Evolutionary conservation across 2,113 vertebrate species (phyloP).

Genomic region (Eclectus roratus): DNA sequence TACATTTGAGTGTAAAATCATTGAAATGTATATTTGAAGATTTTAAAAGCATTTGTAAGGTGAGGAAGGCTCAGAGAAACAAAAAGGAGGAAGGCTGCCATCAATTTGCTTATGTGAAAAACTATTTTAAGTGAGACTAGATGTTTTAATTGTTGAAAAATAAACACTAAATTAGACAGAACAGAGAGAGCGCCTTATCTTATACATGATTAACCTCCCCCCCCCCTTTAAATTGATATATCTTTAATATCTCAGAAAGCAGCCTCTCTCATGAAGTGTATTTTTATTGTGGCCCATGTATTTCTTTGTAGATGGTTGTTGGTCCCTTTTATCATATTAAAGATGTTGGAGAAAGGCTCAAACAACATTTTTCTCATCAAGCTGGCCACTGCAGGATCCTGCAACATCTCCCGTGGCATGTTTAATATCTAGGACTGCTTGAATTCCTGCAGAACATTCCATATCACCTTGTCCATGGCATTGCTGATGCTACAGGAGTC

Average conservation of each 20-base stretch:
- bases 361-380: background rate
- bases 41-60: background rate
- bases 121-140: background rate
- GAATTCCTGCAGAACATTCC: background rate
- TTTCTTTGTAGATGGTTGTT: background rate
- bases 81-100: background rate
- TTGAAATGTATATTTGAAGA: no score
- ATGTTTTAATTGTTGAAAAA: background rate
- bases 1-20: background rate
- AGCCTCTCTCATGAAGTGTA: background rate
- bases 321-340: background rate
- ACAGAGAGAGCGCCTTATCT: background rate
- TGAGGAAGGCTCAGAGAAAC: background rate
- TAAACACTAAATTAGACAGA: background rate
- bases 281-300: background rate
- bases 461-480: background rate
- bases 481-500: background rate
- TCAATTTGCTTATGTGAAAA: background rate
- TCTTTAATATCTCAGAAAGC: background rate
- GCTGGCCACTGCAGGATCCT: background rate
- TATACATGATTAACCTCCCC: background rate
- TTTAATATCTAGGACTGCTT: background rate
- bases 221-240: background rate
- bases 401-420: background rate
- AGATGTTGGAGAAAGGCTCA: background rate